Evolutionary conservation across 37 sponge, comb jelly and placozoan genomes (phyloP), one percentile per base, ranked within the genome.

Genomic region (Agelas oroides): DNA sequence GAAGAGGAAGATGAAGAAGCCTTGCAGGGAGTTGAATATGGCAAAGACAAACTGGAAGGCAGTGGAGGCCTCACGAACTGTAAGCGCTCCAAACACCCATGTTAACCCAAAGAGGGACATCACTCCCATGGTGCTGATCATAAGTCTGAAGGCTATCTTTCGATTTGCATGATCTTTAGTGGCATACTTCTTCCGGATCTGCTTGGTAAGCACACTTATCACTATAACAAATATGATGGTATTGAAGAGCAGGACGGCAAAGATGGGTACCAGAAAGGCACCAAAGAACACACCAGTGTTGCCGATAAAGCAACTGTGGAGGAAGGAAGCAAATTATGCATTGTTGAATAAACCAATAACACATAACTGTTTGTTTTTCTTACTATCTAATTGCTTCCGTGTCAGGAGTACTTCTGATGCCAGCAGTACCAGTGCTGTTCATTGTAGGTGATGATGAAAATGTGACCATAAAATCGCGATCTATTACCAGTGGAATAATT

Each of bases 31-130:
- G 73, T 86, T 86, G 39, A 38, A 37, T 32, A 86, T 28, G 23
- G 87, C 72, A 37, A 86, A 86, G 17, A 79, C 64, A 2, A 78
- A 70, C 64, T 86, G 79, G 80, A 86, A 86, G 20, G 66, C 80
- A 21, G 52, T 52, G 28, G n/a, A 28, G 0, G 35, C 60, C 24
- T 67, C 70, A 24, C 33, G 31, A 31, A 86, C 23, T 40, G 87
- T 79, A 40, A 86, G 69, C 35, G 79, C 82, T 17, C 73, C 87
- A 32, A 86, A 86, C 5, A 78, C 53, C 87, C 87, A 86, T 12
- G 80, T 86, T 32, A 80, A 69, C 14, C 87, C 87, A 33, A 79
- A 53, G 18, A 86, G 79, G 36, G 61, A 38, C 33, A 84, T 74
- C 17, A 84, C 34, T n/a, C 34, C 52, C 52, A 75, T 27, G n/a